phyloP scores from a whole-genome alignment of 2,797 vertebrate genomes.

The Xenentodon cancila region DNA sequence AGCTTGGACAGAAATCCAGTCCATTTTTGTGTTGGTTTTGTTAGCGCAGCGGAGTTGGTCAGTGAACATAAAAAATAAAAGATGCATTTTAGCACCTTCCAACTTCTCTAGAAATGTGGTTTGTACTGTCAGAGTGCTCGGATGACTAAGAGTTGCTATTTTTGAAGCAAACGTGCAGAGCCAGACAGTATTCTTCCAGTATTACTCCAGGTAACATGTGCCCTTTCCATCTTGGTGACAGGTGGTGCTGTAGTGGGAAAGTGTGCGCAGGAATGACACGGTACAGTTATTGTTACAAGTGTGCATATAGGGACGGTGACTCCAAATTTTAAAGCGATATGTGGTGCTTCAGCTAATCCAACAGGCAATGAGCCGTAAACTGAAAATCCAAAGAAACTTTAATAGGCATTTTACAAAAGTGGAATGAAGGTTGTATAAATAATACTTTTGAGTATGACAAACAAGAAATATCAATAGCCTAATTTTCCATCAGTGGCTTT shows the following conservation, averaged over 20 bases:
- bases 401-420: background rate
- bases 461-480: background rate
- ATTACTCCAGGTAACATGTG: conserved; percentile 48
- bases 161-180: conserved; percentile 51
- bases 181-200: conserved; percentile 50
- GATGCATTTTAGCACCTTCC: background rate
- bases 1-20: no score
- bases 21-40: no score
- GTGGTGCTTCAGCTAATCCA: no score
- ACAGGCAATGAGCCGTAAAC: no score
- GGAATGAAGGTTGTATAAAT: background rate
- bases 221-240: conserved; percentile 51
- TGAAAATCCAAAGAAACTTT: no score
- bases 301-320: conserved; percentile 1
- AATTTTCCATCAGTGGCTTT: conserved; percentile 1
- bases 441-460: background rate
- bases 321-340: background rate
- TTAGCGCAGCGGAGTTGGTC: no score
- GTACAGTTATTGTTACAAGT: conserved; percentile 11
- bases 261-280: conserved; percentile 6
- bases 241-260: conserved; percentile 48
- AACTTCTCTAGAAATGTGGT: background rate
- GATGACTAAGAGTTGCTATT: conserved; percentile 61
- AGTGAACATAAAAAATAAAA: background rate
- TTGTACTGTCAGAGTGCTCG: conserved; percentile 24